Base-by-base conservation (phyloP, 2,888 invertebrate genomes). In the Ferrisia virgata region DNA sequence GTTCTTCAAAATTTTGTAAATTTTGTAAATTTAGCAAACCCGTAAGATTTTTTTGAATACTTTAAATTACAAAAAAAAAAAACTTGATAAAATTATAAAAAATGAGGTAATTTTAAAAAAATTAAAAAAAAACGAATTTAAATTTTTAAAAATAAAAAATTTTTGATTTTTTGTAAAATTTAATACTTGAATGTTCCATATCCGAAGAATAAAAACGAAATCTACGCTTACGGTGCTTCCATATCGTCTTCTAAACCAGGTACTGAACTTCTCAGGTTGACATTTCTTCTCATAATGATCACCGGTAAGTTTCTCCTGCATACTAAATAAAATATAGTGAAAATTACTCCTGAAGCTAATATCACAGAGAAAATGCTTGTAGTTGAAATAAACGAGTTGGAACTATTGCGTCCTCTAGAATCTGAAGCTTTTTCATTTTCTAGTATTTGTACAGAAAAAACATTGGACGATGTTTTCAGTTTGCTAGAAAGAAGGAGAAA, bases 191-290 rank as follows among this genome's bases (percentile, higher is more conserved):
- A n/a, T n/a, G n/a, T n/a, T n/a, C n/a, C n/a, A n/a, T n/a, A n/a
- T n/a, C n/a, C n/a, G n/a, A n/a, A n/a, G n/a, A n/a, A n/a, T n/a
- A n/a, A n/a, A n/a, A n/a, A n/a, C n/a, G n/a, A n/a, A n/a, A n/a
- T n/a, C n/a, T n/a, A n/a, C n/a, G n/a, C n/a, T n/a, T 76, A 76
- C 72, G 72, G 72, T 76, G 11, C 72, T 76, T 76, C 72, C 72
- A 76, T 76, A 76, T 76, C 72, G 9, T 76, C 72, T 76, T 76
- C 72, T 36, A 76, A 22, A 76, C 36, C 33, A 11, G 72, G 33
- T 2, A 76, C 72, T 9, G 72, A 76, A 18, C 28, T 76, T 9
- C 72, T 15, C n/a, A 18, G 6, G 18, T 76, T 76, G 1, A n/a
- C 18, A 64, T 64, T 64, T 11, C 36, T 18, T 18, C 72, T 76